phyloP scores from a whole-genome alignment of 1,140 invertebrate species.

The Oryctes rhinoceros region DNA sequence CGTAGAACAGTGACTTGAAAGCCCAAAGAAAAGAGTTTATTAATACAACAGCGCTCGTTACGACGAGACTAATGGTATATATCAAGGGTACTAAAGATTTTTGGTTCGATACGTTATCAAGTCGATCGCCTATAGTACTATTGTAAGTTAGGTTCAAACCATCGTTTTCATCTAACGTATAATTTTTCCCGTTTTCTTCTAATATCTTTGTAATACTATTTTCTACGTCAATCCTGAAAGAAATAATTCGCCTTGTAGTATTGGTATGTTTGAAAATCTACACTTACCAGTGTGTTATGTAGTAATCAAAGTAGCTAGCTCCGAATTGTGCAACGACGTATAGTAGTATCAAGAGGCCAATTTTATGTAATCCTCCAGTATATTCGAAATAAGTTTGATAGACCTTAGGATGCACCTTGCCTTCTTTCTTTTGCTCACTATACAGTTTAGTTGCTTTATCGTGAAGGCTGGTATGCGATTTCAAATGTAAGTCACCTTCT shows the following conservation, averaged over 20 bases:
- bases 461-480: slow-evolving; percentile 39
- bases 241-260: neutral
- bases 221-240: slow-evolving; percentile 22
- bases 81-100: slow-evolving; percentile 41
- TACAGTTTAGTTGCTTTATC: slow-evolving; percentile 49
- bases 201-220: slow-evolving; percentile 14
- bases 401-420: slow-evolving; percentile 63
- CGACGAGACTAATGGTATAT: neutral
- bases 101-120: neutral
- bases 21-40: slow-evolving; percentile 23
- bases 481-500: slow-evolving; percentile 4
- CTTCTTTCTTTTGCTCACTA: slow-evolving; percentile 54
- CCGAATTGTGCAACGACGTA: slow-evolving; percentile 72
- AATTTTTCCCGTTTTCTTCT: neutral
- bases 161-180: neutral
- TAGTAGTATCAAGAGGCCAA: slow-evolving; percentile 65
- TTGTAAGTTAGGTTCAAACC: neutral
- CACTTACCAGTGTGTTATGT: slow-evolving; percentile 76
- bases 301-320: slow-evolving; percentile 77
- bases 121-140: neutral
- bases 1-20: slow-evolving; percentile 59
- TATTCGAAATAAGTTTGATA: slow-evolving; percentile 74
- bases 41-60: neutral
- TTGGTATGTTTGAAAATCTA: slow-evolving; percentile 40
- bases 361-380: slow-evolving; percentile 66